Evolutionary conservation across 2,113 vertebrate species (phyloP).

Genomic region (Girardinichthys multiradiatus): DNA sequence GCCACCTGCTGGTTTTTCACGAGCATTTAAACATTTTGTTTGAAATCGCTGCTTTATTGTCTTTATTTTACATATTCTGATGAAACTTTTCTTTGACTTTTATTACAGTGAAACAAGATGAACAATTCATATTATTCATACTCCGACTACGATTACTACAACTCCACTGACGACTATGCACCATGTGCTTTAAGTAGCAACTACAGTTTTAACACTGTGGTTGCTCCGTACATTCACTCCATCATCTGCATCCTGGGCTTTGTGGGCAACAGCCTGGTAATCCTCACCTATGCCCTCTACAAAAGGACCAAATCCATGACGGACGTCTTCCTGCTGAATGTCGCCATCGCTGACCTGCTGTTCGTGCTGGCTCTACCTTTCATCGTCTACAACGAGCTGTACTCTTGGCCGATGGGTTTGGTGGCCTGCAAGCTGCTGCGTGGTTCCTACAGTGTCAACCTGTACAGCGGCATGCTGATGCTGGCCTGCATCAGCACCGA

Average conservation of each 20-base stretch:
- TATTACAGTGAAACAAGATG: neutral
- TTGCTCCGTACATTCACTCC: conserved; percentile 79
- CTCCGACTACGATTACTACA: neutral
- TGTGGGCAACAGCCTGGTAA: conserved; percentile 88
- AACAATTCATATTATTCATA: neutral
- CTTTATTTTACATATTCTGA: no score
- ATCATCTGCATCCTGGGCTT: conserved; percentile 86
- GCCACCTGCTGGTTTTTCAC: no score
- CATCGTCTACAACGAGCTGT: conserved; percentile 82
- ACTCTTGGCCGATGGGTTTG: conserved; percentile 81
- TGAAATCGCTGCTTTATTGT: no score
- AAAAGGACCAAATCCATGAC: conserved; percentile 90
- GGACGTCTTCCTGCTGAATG: conserved; percentile 89
- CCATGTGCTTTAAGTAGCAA: neutral
- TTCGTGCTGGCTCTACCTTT: conserved; percentile 88
- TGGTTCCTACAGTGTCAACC: conserved; percentile 88
- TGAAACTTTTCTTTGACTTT: neutral
- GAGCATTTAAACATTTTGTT: no score
- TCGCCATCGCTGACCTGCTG: conserved; percentile 89
- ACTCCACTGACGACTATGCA: fast-evolving
- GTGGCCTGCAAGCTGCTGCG: conserved; percentile 85
- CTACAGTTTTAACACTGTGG: neutral
- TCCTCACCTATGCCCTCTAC: conserved; percentile 87
- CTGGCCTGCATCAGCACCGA: conserved; percentile 89
- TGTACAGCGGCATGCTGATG: conserved; percentile 91